Evolutionary conservation across 2,888 invertebrate species (phyloP), one percentile per base, ranked within the genome.

Genomic region (Caradrina clavipalpis): DNA sequence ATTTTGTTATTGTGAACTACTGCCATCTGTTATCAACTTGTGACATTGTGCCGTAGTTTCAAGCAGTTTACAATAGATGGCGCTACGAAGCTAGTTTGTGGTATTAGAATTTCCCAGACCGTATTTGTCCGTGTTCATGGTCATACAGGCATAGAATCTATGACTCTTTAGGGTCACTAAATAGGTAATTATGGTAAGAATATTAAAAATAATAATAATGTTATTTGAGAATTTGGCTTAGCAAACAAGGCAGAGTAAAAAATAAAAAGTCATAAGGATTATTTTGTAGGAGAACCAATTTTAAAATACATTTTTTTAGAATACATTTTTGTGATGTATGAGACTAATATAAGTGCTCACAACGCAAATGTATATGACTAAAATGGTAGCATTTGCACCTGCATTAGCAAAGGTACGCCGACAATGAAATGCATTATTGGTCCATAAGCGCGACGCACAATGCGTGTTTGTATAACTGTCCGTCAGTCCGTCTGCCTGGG

Each of bases 351-450:
- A n/a, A 8, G 11, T 56, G 19, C 26, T 71, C 22, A 55, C 11
- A 50, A 26, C 47, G 39, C 42, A 56, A 54, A 61, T 60, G 59
- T 54, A 61, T 51, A 47, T 64, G 22, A 45, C 78, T 83, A 76
- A 87, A 87, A 88, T 88, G 83, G 87, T 85, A 82, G 83, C 88
- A 90, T 91, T 90, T 87, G 89, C 90, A 91, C 88, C 88, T 91
- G 89, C 90, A 90, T 91, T 89, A 89, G 89, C 90, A 82, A 87
- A 89, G 87, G 82, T 87, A 83, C 81, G 87, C 90, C 92, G 90
- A 93, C 93, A 94, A 94, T 93, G 94, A 92, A 90, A 91, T 91
- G 93, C 94, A 93, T 93, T 95, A 94, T 94, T 94, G 89, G 92
- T 93, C 83, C 90, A 91, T 89, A 89, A 90, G 90, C 89, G 88